Evolutionary conservation across 2,797 vertebrate genomes (phyloP), one percentile per base, ranked within the genome.

Genomic region (Phrynocephalus forsythii): DNA sequence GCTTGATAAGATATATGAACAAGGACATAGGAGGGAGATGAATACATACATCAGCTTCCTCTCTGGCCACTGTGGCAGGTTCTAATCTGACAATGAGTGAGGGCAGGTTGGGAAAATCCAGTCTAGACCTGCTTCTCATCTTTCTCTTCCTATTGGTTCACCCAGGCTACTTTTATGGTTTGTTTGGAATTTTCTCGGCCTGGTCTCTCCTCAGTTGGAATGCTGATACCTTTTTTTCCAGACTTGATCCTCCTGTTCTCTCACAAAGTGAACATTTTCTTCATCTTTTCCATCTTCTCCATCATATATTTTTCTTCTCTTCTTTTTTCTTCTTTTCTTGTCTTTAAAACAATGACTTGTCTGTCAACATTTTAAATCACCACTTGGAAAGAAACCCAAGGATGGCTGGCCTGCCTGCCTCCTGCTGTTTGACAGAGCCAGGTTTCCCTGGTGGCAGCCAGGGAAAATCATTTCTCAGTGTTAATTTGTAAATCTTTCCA

Each of bases 401-500:
- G 77, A 91, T 92, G 89, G 72, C 73, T 80, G 90, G 52, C 48
- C 3, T 15, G 88, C 87, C 0, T 16, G 88, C 87, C 0, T 16
- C 87, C 86, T 0, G 11, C 82, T 48, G 63, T 56, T 83, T 86
- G 86, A 85, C 87, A 79, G 87, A 79, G 87, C 38, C 77, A 60
- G 85, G 91, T 93, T 92, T 91, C 86, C 38, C 5, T 44, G 92
- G 94, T 93, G 93, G 95, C 92, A 92, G 92, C 94, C 83, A 50
- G 44, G 86, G 91, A 83, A 44, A 94, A 90, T 92, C 82, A 75
- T 92, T 89, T 92, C 67, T 85, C 2, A 0, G 93, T 90, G 93
- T 90, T 96, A 94, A 96, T 95, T 95, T 95, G 95, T 93, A 93
- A 96, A 96, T 91, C 93, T 88, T 89, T 88, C 89, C 93, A 4